Percentiles rank a stretch among this genome's conserved stretches.
phyloP scores from a whole-genome alignment of 2,113 vertebrate genomes.

The Tichodroma muraria region DNA sequence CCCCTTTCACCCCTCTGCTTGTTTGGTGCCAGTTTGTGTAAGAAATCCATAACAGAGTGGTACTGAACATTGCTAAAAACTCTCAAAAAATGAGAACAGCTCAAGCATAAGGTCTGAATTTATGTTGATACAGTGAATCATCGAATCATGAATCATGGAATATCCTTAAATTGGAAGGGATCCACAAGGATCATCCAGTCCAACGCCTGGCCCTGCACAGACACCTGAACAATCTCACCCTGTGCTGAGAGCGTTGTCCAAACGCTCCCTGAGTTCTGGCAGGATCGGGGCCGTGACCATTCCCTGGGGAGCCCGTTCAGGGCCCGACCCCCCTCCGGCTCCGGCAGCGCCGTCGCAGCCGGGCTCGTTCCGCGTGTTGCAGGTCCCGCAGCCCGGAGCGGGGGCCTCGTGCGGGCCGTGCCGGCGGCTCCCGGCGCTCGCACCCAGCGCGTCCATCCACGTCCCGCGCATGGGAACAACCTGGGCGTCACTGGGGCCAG shows the following conservation, averaged over 20 bases:
- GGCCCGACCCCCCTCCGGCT: accelerated
- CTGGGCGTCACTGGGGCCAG: not conserved
- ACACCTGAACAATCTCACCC: not conserved
- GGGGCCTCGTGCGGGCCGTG: too few species aligned
- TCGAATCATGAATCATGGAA: not conserved
- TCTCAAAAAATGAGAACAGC: not conserved
- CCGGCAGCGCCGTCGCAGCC: too few species aligned
- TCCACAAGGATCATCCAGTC: not conserved
- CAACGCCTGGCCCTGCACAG: not conserved
- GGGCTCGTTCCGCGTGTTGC: not conserved
- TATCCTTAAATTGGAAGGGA: not conserved
- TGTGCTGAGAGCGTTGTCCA: not conserved
- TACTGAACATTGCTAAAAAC: not conserved
- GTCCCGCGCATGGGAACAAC: accelerated
- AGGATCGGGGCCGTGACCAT: not conserved
- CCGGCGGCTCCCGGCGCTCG: too few species aligned
- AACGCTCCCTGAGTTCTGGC: not conserved
- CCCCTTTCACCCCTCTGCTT: not conserved
- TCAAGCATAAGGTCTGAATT: not conserved
- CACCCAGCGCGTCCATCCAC: accelerated
- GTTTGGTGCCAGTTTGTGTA: not conserved
- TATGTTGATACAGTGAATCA: not conserved
- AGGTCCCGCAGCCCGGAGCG: accelerated
- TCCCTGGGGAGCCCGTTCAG: not conserved
- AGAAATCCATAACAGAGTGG: accelerated